Conservation (phyloP, 35 echinoderm and acorn worm species). For the Heliocidaris erythrogramma region DNA sequence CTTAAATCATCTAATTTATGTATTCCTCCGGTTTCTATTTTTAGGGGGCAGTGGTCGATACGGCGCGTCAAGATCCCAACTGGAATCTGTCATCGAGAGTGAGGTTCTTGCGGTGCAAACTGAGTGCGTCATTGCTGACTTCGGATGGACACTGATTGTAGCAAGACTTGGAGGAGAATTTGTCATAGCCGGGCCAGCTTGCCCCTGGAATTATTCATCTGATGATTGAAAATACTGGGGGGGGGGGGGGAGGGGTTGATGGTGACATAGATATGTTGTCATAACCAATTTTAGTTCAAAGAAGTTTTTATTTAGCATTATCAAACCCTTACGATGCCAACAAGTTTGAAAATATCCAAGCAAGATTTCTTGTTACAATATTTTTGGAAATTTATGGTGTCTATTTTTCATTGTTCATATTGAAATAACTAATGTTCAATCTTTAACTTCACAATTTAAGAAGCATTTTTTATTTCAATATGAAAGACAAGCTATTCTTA, state of each 20-base stretch:
- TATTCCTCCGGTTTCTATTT: slow-evolving; percentile 23
- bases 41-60: background rate
- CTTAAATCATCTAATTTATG: slow-evolving; percentile 32
- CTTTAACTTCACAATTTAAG: too few species aligned
- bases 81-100: background rate
- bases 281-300: too few species aligned
- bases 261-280: too few species aligned
- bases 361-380: too few species aligned
- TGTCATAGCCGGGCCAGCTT: background rate
- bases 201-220: background rate
- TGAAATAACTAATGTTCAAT: too few species aligned
- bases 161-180: background rate
- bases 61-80: background rate
- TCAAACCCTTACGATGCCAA: too few species aligned
- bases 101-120: background rate
- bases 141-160: background rate
- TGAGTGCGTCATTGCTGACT: background rate
- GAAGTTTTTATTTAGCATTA: too few species aligned
- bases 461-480: too few species aligned
- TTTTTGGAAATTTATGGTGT: too few species aligned
- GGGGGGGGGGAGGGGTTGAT: background rate
- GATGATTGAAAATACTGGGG: background rate
- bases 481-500: too few species aligned
- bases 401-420: too few species aligned
- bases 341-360: too few species aligned